Evolutionary conservation across 2,888 invertebrate genomes (phyloP).

Genomic region (Caenorhabditis becei): DNA sequence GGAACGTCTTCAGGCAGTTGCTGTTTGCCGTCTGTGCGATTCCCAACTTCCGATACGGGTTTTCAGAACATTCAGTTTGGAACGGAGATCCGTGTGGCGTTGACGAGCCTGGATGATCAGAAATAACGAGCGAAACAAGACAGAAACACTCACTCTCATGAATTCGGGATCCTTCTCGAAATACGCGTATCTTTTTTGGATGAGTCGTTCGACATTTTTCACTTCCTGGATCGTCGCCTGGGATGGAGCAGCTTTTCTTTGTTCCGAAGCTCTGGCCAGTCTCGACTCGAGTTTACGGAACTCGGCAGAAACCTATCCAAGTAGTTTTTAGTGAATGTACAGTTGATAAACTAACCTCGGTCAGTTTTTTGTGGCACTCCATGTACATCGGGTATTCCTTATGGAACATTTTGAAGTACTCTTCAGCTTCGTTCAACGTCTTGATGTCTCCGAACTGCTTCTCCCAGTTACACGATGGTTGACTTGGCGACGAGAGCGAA

Average conservation of each 20-base stretch:
- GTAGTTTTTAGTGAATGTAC: neutral
- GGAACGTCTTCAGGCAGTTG: constrained; percentile 20
- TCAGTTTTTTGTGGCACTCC: constrained; percentile 65
- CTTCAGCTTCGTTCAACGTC: constrained; percentile 60
- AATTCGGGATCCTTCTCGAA: constrained; percentile 68
- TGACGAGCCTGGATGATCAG: constrained; percentile 63
- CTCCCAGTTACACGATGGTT: constrained; percentile 74
- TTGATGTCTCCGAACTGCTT: constrained; percentile 63
- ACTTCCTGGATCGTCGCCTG: constrained; percentile 35
- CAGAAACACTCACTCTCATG: constrained; percentile 56
- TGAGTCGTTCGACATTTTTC: constrained; percentile 29
- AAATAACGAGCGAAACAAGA: neutral
- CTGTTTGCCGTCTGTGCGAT: constrained; percentile 29
- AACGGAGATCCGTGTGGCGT: constrained; percentile 72
- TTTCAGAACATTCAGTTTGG: constrained; percentile 73
- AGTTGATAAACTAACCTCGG: constrained; percentile 28
- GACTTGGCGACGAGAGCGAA: constrained; percentile 68
- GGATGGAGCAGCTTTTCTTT: constrained; percentile 20
- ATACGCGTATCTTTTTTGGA: constrained; percentile 50
- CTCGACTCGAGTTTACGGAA: constrained; percentile 60
- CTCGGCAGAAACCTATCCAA: constrained; percentile 52
- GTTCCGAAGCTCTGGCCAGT: constrained; percentile 31
- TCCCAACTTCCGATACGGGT: constrained; percentile 72
- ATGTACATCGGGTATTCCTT: constrained; percentile 74
- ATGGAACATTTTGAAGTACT: constrained; percentile 68